These are phyloP conservation scores for Sycophila texana DNA, from an alignment of 2,888 invertebrate genomes.

Conservation along the genomic window DNA sequence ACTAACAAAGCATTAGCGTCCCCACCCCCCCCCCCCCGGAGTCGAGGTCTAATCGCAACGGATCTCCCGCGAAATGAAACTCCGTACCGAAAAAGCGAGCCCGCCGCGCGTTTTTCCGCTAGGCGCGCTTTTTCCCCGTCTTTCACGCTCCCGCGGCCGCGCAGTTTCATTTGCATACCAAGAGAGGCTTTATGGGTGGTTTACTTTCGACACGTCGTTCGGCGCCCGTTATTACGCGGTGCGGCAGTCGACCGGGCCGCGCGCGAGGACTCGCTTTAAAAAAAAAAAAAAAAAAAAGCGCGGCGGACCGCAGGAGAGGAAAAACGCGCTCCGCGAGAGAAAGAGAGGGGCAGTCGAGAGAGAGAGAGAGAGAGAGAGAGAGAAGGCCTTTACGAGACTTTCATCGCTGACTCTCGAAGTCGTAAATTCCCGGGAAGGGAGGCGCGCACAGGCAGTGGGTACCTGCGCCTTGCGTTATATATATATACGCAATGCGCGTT, in stretches of 20 bases:
- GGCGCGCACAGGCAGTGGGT: slow-evolving; percentile 20
- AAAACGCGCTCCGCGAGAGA: slow-evolving; percentile 2
- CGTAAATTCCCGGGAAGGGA: slow-evolving; percentile 64
- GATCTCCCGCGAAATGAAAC: background rate
- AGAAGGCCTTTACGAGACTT: slow-evolving; percentile 66
- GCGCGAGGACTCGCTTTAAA: slow-evolving; percentile 35
- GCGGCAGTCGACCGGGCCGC: slow-evolving; percentile 17
- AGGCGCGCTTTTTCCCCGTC: background rate
- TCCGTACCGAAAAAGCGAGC: background rate
- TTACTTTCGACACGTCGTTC: slow-evolving; percentile 59
- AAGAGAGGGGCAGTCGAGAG: slow-evolving; percentile 14
- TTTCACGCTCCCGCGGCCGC: slow-evolving; percentile 1
- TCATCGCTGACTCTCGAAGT: slow-evolving; percentile 68
- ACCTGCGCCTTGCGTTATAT: slow-evolving; percentile 58
- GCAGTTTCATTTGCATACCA: slow-evolving; percentile 57
- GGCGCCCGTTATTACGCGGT: slow-evolving; percentile 49
- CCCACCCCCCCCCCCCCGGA: slow-evolving; percentile 46
- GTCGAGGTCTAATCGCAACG: background rate
- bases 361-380: slow-evolving; percentile 17
- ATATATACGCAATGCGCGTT: slow-evolving; percentile 62
- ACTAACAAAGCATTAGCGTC: slow-evolving; percentile 32
- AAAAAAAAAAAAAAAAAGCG: slow-evolving; percentile 34
- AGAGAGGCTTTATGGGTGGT: slow-evolving; percentile 56
- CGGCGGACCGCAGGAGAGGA: slow-evolving; percentile 3
- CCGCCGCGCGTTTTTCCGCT: background rate